Percentiles rank a stretch among this genome's conserved stretches.
Evolutionary conservation across 2,113 vertebrate genomes (phyloP).

Genomic region (Spheniscus mendiculus): DNA sequence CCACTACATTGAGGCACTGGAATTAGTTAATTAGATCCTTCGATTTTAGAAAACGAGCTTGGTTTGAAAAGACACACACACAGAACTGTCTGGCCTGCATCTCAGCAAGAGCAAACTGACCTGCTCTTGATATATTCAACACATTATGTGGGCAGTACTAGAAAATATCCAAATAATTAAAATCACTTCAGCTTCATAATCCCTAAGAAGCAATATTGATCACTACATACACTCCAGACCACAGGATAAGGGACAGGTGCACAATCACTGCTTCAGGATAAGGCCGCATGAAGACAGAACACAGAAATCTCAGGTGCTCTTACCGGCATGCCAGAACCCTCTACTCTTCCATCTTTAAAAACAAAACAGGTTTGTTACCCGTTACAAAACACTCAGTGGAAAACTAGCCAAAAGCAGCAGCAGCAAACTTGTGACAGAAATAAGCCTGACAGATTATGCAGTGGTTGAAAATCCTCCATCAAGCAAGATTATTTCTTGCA

Average conservation of each 20-base stretch:
- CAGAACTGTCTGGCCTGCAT: neutral
- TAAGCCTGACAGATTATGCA: neutral
- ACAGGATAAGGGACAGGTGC: neutral
- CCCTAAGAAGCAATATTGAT: neutral
- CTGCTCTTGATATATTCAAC: neutral
- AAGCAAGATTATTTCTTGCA: conserved; percentile 36
- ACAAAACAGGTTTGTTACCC: neutral
- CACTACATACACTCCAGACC: neutral
- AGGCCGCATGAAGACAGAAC: neutral
- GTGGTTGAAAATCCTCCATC: neutral
- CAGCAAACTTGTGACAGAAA: neutral
- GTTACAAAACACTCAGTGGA: neutral
- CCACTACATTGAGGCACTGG: neutral
- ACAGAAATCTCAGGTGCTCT: neutral
- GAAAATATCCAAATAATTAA: neutral
- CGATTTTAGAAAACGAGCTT: neutral
- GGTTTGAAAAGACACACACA: neutral
- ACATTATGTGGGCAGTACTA: neutral
- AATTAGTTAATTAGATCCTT: neutral
- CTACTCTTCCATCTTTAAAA: neutral
- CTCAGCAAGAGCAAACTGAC: neutral
- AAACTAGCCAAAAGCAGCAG: conserved; percentile 12
- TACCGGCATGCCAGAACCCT: neutral
- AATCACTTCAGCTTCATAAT: neutral
- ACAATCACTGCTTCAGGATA: neutral